Evolutionary conservation across 1,140 invertebrate genomes (phyloP), one percentile per base, ranked within the genome.

Genomic region (Thaumetopoea pityocampa): DNA sequence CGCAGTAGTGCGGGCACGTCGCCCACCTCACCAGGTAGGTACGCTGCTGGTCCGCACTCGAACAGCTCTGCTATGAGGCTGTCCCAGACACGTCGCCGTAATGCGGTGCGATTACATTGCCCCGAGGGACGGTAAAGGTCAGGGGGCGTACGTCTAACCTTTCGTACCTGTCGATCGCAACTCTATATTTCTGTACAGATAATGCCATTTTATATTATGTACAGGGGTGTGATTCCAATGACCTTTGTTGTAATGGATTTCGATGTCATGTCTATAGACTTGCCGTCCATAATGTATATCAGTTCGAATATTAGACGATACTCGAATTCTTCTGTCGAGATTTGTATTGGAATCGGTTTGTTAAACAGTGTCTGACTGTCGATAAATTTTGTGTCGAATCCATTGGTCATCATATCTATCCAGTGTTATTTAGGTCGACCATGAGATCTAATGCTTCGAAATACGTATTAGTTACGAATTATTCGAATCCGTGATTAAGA

Each of bases 91-190:
- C 45, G 48, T 61, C 52, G 41, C 20, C 50, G 58, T 61, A 58
- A 65, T 63, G 54, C 63, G 50, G 50, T 47, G 51, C 51, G 60
- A 69, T 62, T 63, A 65, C 57, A 44, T 34, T 51, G 36, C 49
- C 48, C 59, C 56, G 56, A 36, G 57, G 57, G 55, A 61, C 42
- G 55, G 34, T 60, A 76, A 79, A 74, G 72, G 70, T 79, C 67
- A 76, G 61, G 38, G 63, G 71, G 63, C 45, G 44, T 18, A 38
- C 27, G 15, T 23, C 33, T 72, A 67, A 70, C 70, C 66, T 71
- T 68, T 68, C 33, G 23, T 54, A 60, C 51, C 52, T 51, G 51
- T 35, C 53, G 61, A 67, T 60, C 38, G 36, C 48, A 46, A 40
- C 42, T 29, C 47, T 40, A 49, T 46, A 48, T 50, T 46, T 51